Percentiles rank a stretch among this genome's conserved stretches.
Evolutionary conservation across 2,113 vertebrate species (phyloP).

Genomic region (Platanista minor): DNA sequence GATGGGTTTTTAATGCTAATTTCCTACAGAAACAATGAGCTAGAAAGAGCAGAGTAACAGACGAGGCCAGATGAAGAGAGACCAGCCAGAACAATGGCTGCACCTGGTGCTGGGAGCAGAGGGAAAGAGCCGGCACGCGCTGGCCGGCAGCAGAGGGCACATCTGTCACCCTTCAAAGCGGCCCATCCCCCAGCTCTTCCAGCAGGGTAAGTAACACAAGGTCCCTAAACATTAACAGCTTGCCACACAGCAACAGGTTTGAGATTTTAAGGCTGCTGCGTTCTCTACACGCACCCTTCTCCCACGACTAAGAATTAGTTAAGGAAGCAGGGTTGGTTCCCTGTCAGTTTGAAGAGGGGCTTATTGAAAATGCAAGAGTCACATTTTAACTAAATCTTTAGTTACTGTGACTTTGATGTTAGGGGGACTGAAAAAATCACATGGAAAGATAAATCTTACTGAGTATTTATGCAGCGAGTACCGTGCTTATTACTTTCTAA

Average conservation of each 20-base stretch:
- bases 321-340: neutral
- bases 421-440: slow-evolving; percentile 2
- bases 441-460: slow-evolving; percentile 6
- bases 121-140: slow-evolving; percentile 82
- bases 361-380: slow-evolving; percentile 16
- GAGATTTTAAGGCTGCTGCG: slow-evolving; percentile 44
- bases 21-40: slow-evolving; percentile 84
- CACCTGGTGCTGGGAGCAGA: slow-evolving; percentile 92
- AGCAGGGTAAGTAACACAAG: slow-evolving; percentile 60
- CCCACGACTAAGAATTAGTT: slow-evolving; percentile 61
- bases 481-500: slow-evolving; percentile 1
- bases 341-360: neutral
- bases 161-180: slow-evolving; percentile 87
- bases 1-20: slow-evolving; percentile 88
- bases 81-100: slow-evolving; percentile 91
- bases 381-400: slow-evolving; percentile 20
- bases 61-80: slow-evolving; percentile 85
- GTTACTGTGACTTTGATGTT: neutral
- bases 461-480: neutral
- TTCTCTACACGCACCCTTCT: slow-evolving; percentile 28
- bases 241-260: slow-evolving; percentile 84
- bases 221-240: slow-evolving; percentile 69
- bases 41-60: slow-evolving; percentile 80
- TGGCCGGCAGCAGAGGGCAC: slow-evolving; percentile 86
- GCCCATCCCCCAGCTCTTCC: slow-evolving; percentile 67